Conservation (phyloP, 2,113 vertebrate genomes). For the Megatriorchis doriae region DNA sequence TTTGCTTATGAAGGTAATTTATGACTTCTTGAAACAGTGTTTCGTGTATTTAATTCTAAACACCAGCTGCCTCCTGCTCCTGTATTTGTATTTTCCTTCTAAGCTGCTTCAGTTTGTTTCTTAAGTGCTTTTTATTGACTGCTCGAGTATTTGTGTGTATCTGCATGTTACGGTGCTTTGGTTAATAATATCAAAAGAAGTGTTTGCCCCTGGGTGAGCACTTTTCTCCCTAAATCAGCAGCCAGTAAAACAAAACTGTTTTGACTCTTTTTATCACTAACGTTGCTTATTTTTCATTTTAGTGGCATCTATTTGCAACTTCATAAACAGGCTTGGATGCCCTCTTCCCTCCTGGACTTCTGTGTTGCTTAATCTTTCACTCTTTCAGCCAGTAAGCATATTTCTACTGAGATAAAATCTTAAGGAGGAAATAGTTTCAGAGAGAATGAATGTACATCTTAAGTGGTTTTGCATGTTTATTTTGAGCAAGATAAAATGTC, state of each 20-base stretch:
- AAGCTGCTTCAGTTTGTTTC: neutral
- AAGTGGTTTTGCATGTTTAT: neutral
- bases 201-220: slow-evolving; percentile 7
- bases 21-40: neutral
- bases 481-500: neutral
- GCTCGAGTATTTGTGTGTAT: slow-evolving; percentile 26
- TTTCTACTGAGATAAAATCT: slow-evolving; percentile 45
- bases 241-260: neutral
- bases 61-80: neutral
- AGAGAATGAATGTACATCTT: neutral
- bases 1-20: neutral
- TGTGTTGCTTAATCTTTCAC: slow-evolving; percentile 15
- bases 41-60: neutral
- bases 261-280: neutral
- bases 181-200: slow-evolving; percentile 13
- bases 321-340: neutral
- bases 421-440: slow-evolving; percentile 26
- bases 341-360: neutral
- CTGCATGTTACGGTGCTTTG: neutral
- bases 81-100: neutral
- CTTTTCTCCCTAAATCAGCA: slow-evolving; percentile 8
- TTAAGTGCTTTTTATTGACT: neutral
- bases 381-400: neutral
- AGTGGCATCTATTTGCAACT: neutral
- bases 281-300: neutral